Evolutionary conservation across 92 coral and sea anemone genomes (phyloP), one percentile per base, ranked within the genome.

Genomic region (Nematostella vectensis): DNA sequence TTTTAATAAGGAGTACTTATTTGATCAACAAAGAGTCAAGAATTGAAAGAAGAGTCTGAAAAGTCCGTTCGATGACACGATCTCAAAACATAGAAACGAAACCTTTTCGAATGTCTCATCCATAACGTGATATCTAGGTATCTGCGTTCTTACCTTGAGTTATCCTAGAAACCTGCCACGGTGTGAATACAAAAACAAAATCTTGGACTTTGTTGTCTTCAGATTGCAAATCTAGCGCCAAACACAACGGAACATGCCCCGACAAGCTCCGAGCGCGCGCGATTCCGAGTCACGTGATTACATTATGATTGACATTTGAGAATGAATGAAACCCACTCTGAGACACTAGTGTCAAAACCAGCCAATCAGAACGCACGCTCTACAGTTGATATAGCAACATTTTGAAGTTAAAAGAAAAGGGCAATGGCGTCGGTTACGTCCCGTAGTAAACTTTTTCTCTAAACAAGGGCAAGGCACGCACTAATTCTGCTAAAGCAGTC

Each of bases 301-400:
- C 3, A 17, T 2, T 40, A 50, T 85, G 88, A 85, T 77, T 80
- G 95, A 81, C 88, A 76, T 55, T 57, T 61, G 53, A 57, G 76
- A 56, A 85, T 85, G 88, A 85, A 85, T 85, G 95, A 85, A 85
- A 76, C 50, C 56, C 48, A 62, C 66, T 68, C 29, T 66, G 65
- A 47, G 64, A 62, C 54, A 17, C 23, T 47, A 70, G 66, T 80
- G 95, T 85, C 81, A 67, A 21, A 39, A 11, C 11, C 29, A 63
- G 38, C 95, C 95, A 85, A 85, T 85, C 82, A 74, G 58, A 71
- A 10, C 50, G 55, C 67, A 54, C 54, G 40, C 60, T 57, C 47
- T 59, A 52, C 47, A 81, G 95, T 85, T 85, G 95, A 85, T 81
- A 85, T 85, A 80, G 95, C 95, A 85, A 85, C 95, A 82, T 69